A percentile compares a stretch with the other conserved stretches of the same genome.
Conservation (phyloP, 2,113 vertebrate genomes). For the Petaurus breviceps region DNA sequence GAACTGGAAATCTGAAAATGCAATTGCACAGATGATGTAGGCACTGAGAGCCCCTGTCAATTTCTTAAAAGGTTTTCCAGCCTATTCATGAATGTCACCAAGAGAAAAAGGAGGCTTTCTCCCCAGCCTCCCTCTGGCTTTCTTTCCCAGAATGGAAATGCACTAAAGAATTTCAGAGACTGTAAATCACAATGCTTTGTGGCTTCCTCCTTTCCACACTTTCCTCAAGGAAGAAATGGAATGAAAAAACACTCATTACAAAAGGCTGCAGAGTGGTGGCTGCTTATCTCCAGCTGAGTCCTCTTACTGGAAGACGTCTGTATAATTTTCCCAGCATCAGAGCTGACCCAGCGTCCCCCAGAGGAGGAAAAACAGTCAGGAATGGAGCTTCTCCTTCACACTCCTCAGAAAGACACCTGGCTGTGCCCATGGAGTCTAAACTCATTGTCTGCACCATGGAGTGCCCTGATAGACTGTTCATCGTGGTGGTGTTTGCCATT, state of each 20-base stretch:
- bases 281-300: constrained; percentile 56
- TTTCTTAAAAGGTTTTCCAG: background rate
- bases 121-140: constrained; percentile 45
- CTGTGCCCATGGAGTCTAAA: background rate
- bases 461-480: background rate
- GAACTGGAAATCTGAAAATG: constrained; percentile 55
- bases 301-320: constrained; percentile 17
- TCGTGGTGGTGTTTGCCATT: background rate
- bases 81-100: constrained; percentile 51
- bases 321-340: constrained; percentile 61
- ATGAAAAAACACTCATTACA: constrained; percentile 18
- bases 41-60: background rate
- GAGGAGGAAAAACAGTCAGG: background rate
- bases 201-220: constrained; percentile 50
- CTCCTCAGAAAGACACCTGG: background rate
- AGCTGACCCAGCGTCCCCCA: constrained; percentile 52
- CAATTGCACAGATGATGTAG: background rate
- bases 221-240: constrained; percentile 19
- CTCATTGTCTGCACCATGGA: background rate
- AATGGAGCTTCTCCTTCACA: background rate
- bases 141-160: constrained; percentile 35
- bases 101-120: constrained; percentile 52
- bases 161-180: constrained; percentile 33
- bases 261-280: constrained; percentile 2
- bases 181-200: background rate